phyloP scores from a whole-genome alignment of 2,113 vertebrate genomes.

The sheep (Ovis aries) region ARS-UI_Ramb_v3.0 NC_056070.1:59055501-59056000 shows the following conservation, averaged over 20 bases:
- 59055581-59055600: neutral
- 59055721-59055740: neutral
- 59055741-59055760: neutral
- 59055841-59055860: neutral
- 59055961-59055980: neutral
- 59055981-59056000: neutral
- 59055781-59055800: neutral
- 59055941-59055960: neutral
- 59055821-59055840: neutral
- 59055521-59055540: neutral
- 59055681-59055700: neutral
- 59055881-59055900: neutral
- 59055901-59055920: neutral
- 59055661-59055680: neutral
- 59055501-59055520: neutral
- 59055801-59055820: neutral
- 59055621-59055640: neutral
- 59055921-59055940: neutral
- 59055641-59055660: neutral
- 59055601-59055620: neutral
- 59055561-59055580: neutral
- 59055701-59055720: neutral
- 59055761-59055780: neutral
- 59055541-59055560: neutral
- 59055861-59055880: neutral